Evolutionary conservation across 1,140 invertebrate genomes (phyloP), one percentile per base, ranked within the genome.

Genomic region (Harpegnathos saltator): DNA sequence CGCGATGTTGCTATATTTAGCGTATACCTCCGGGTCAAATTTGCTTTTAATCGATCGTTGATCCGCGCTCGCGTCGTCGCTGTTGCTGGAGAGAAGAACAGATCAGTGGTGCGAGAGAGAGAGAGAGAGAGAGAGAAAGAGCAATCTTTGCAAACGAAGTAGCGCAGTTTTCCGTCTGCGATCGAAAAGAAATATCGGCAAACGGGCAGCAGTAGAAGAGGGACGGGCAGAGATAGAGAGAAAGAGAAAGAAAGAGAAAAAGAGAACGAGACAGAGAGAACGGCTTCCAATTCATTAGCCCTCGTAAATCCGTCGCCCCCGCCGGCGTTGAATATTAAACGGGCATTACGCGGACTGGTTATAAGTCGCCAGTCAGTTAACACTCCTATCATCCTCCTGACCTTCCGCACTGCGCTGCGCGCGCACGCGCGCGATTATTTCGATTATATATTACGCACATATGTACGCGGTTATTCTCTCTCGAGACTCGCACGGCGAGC

Each of bases 241-340:
- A 24, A 4, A 15, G 78, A 82, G 12, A n/a, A 59, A 54, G 33
- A 44, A 26, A 38, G 38, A 54, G 9, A 62, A n/a, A 17, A 44
- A 65, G 44, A 58, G 7, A 56, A 38, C 48, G 15, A 63, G 19
- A 58, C 19, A 75, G 12, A 50, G 65, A 80, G 17, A 19, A 58
- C 24, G 56, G 82, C 89, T 91, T 89, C 89, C 92, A 93, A 94
- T 94, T 94, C 93, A 94, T 94, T 94, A 94, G 91, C 90, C 92
- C 92, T 94, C 93, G 91, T 94, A 94, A 94, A 94, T 94, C 92
- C 92, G 92, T 93, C 92, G 91, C 89, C 89, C 87, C 86, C 61
- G 87, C 89, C 84, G 87, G 91, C 89, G 90, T 91, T 92, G 94
- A 94, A 94, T 94, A 94, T 94, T 94, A 94, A 94, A 86, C 91